These are phyloP conservation scores for Cheirogaleus medius DNA, from an alignment of 2,113 vertebrate species.

Conservation along the genomic window DNA sequence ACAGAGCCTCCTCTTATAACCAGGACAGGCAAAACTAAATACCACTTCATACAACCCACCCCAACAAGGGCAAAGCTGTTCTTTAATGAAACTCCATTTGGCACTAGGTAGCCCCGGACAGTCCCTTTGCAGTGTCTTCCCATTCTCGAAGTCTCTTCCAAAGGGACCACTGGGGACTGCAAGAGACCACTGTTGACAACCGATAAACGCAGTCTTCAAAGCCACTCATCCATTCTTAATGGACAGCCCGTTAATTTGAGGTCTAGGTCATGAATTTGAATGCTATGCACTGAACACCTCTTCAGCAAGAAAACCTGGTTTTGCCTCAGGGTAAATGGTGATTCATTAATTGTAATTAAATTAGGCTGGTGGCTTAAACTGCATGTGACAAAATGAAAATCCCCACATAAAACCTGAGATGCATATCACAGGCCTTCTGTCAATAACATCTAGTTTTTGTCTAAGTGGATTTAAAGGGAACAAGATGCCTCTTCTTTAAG, in stretches of 20 bases:
- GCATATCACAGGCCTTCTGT: slow-evolving; percentile 70
- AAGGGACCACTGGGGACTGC: slow-evolving; percentile 76
- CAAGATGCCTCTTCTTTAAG: slow-evolving; percentile 60
- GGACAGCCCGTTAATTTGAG: slow-evolving; percentile 87
- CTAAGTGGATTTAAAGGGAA: slow-evolving; percentile 72
- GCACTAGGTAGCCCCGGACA: slow-evolving; percentile 35
- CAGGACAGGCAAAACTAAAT: background rate
- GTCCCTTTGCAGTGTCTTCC: slow-evolving; percentile 38
- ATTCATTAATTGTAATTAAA: slow-evolving; percentile 90
- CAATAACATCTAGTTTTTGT: slow-evolving; percentile 71
- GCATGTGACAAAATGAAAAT: slow-evolving; percentile 84
- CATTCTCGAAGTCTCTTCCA: slow-evolving; percentile 74
- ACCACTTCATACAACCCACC: background rate
- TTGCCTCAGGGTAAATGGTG: slow-evolving; percentile 86
- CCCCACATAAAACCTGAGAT: slow-evolving; percentile 79
- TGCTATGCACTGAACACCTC: slow-evolving; percentile 85
- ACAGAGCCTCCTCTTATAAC: background rate
- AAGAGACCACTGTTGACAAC: slow-evolving; percentile 75
- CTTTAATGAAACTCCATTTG: slow-evolving; percentile 42
- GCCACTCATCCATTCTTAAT: slow-evolving; percentile 88
- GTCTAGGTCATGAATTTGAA: slow-evolving; percentile 89
- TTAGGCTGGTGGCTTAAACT: slow-evolving; percentile 82
- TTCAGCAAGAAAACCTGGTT: slow-evolving; percentile 85
- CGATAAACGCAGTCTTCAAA: slow-evolving; percentile 85
- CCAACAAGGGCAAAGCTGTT: background rate